These are phyloP conservation scores for Poeciliopsis paucimaculata DNA, from an alignment of 2,797 vertebrate species.

Conservation along the genomic window DNA sequence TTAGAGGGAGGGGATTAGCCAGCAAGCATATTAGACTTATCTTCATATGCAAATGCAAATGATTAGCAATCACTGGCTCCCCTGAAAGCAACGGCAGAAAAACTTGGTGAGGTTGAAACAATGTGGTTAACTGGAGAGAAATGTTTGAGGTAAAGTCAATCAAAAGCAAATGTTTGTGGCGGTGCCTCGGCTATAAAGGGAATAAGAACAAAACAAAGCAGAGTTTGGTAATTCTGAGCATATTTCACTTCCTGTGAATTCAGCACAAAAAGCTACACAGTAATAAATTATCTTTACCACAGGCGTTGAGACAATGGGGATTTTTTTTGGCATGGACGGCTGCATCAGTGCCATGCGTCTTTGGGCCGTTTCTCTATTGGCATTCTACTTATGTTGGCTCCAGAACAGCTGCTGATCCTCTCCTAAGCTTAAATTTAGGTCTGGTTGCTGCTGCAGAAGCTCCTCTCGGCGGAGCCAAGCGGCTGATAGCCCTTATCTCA, in stretches of 20 bases:
- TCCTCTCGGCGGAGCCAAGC: constrained; percentile 70
- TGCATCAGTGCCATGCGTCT: constrained; percentile 59
- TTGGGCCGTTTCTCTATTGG: constrained; percentile 57
- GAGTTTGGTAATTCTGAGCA: constrained; percentile 27
- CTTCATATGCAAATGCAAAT: constrained; percentile 82
- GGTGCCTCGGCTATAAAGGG: constrained; percentile 40
- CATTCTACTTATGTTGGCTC: constrained; percentile 57
- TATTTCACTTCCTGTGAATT: constrained; percentile 33
- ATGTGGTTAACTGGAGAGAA: constrained; percentile 72
- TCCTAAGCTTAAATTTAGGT: constrained; percentile 57
- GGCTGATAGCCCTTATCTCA: constrained; percentile 79
- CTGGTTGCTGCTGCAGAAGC: constrained; percentile 56
- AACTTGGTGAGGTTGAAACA: constrained; percentile 79
- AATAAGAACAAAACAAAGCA: constrained; percentile 48
- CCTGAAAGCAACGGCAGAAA: constrained; percentile 75
- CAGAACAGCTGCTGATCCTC: constrained; percentile 54
- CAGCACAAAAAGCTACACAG: constrained; percentile 45
- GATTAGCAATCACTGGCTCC: constrained; percentile 81
- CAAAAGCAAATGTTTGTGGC: constrained; percentile 48
- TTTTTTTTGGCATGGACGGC: constrained; percentile 48
- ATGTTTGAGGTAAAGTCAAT: constrained; percentile 57
- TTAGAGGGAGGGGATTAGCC: constrained; percentile 82
- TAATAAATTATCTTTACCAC: constrained; percentile 52
- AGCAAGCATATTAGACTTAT: constrained; percentile 81
- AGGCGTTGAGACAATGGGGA: constrained; percentile 44